phyloP scores from a whole-genome alignment of 2,797 vertebrate genomes.

The Salmo trutta region DNA sequence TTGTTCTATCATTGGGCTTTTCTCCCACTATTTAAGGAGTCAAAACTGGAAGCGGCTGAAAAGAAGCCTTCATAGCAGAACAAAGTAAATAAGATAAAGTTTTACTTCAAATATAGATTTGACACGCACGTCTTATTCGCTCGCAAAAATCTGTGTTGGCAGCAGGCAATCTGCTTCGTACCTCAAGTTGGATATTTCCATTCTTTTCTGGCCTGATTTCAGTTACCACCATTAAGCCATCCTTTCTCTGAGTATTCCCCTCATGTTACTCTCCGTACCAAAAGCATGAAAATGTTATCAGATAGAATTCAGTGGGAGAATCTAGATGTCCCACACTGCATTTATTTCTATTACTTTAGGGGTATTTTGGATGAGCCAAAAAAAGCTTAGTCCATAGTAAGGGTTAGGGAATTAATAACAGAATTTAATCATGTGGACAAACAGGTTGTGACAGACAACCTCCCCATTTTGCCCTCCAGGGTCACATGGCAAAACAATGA shows the following conservation, averaged over 20 bases:
- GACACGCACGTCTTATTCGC: neutral
- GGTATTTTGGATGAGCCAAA: neutral
- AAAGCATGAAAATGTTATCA: slow-evolving; percentile 1
- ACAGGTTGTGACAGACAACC: neutral
- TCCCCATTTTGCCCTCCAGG: neutral
- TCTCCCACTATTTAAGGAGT: slow-evolving; percentile 19
- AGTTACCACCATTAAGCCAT: neutral
- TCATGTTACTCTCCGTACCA: neutral
- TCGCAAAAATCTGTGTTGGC: neutral
- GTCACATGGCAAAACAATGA: neutral
- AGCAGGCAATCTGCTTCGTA: neutral
- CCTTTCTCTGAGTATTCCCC: neutral
- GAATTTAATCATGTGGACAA: neutral
- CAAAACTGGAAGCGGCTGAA: slow-evolving; percentile 3
- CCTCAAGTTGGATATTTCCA: neutral
- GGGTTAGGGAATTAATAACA: neutral
- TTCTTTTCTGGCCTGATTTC: neutral
- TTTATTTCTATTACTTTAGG: neutral
- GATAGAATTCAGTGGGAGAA: neutral
- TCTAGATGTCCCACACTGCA: neutral
- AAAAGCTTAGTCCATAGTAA: neutral
- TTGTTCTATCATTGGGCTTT: slow-evolving; percentile 22
- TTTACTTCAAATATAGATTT: neutral
- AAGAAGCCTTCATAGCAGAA: neutral
- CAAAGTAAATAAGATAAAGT: slow-evolving; percentile 2